A percentile compares a stretch with the other conserved stretches of the same genome.
phyloP scores from a whole-genome alignment of 2,888 invertebrate species.

The Diploptera punctata region DNA sequence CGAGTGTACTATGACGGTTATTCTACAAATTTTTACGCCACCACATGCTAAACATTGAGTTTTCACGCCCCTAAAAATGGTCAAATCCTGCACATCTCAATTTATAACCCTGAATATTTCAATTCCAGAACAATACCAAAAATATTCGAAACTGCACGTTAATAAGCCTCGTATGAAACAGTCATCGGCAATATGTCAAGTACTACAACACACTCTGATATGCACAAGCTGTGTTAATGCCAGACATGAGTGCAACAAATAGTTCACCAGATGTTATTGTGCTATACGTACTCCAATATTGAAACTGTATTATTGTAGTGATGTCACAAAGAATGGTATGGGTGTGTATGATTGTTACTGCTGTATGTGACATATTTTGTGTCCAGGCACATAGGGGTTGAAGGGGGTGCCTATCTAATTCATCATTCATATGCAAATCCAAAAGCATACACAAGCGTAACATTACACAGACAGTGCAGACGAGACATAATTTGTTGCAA shows the following conservation, averaged over 20 bases:
- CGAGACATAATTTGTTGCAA: constrained; percentile 32
- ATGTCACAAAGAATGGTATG: not conserved
- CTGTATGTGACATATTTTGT: constrained; percentile 23
- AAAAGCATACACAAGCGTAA: not conserved
- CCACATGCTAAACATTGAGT: too few relatives aligned
- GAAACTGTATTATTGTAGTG: constrained; percentile 29
- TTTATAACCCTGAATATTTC: not conserved
- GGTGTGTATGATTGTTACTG: not conserved
- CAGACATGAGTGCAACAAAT: constrained; percentile 13
- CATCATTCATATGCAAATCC: constrained; percentile 42
- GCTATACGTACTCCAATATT: constrained; percentile 20
- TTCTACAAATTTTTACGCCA: too few relatives aligned
- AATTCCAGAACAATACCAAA: not conserved
- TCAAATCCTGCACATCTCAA: too few relatives aligned
- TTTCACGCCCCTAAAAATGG: too few relatives aligned
- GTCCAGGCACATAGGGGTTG: not conserved
- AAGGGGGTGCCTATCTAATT: constrained; percentile 4
- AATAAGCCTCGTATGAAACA: not conserved
- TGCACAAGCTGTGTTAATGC: not conserved
- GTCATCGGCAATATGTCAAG: not conserved
- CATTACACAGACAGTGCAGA: not conserved
- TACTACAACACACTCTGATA: not conserved
- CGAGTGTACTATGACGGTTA: too few relatives aligned
- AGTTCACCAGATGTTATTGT: not conserved
- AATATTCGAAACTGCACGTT: constrained; percentile 1